A percentile compares a stretch with the other conserved stretches of the same genome.
These are phyloP conservation scores for Axinella damicornis DNA, from an alignment of 37 sponge, comb jelly and placozoan genomes.

Conservation along the genomic window DNA sequence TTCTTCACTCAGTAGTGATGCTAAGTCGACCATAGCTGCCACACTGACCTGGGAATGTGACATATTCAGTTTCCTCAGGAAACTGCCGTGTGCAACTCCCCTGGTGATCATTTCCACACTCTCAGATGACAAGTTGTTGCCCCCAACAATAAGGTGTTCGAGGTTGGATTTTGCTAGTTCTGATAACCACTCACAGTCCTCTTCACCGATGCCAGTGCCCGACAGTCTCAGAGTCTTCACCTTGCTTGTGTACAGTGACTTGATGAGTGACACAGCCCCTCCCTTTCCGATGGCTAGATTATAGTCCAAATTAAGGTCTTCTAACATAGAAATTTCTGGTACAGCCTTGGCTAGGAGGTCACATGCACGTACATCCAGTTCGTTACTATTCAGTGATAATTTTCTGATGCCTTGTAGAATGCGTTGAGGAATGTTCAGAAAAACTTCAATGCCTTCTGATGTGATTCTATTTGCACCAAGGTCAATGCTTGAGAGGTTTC, in stretches of 20 bases:
- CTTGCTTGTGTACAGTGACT: neutral
- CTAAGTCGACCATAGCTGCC: too few species aligned
- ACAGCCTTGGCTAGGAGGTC: conserved; percentile 9
- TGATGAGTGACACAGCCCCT: neutral
- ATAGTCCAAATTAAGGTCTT: neutral
- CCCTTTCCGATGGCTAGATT: conserved; percentile 13
- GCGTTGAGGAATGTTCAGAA: neutral
- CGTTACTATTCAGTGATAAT: neutral
- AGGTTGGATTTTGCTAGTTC: neutral
- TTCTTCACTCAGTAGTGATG: too few species aligned
- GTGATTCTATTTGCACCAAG: neutral
- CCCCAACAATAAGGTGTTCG: neutral
- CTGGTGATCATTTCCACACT: neutral
- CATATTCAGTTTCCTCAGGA: neutral
- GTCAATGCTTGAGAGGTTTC: neutral
- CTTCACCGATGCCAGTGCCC: neutral
- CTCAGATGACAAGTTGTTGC: neutral
- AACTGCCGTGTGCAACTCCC: neutral
- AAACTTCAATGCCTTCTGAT: neutral
- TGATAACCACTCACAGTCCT: neutral
- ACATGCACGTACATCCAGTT: conserved; percentile 2
- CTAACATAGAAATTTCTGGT: neutral
- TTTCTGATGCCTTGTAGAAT: neutral
- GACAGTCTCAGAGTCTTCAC: neutral
- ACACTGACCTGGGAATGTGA: too few species aligned